Evolutionary conservation across 2,113 vertebrate species (phyloP).

Genomic region (Tetrax tetrax): DNA sequence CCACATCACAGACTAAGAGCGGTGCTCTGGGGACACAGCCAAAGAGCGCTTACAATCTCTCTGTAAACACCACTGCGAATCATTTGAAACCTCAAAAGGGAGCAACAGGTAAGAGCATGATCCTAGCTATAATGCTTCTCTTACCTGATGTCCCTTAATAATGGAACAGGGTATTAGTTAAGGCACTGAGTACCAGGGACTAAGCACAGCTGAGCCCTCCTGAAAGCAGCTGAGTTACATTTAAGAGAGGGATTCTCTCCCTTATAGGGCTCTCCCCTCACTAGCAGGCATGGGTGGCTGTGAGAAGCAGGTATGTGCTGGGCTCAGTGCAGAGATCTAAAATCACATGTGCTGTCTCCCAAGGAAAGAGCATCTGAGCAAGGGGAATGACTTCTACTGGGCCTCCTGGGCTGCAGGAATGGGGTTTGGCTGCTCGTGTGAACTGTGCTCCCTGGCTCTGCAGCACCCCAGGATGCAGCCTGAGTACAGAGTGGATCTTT

Average conservation of each 20-base stretch:
- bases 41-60: background rate
- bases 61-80: background rate
- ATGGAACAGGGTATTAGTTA: background rate
- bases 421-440: background rate
- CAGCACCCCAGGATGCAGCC: background rate
- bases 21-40: background rate
- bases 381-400: background rate
- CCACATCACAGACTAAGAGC: background rate
- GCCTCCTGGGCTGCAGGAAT: background rate
- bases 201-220: background rate
- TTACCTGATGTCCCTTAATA: background rate
- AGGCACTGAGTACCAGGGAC: background rate
- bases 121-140: background rate
- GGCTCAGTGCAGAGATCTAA: background rate
- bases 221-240: background rate
- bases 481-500: background rate
- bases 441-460: background rate
- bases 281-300: background rate
- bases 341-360: fast-evolving
- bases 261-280: background rate
- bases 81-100: background rate
- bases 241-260: background rate
- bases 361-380: background rate
- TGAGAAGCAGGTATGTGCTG: background rate
- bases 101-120: background rate